A percentile compares a stretch with the other conserved stretches of the same genome.
Evolutionary conservation across 2,113 vertebrate genomes (phyloP).

Genomic region (Lamprologus tigripictilis): DNA sequence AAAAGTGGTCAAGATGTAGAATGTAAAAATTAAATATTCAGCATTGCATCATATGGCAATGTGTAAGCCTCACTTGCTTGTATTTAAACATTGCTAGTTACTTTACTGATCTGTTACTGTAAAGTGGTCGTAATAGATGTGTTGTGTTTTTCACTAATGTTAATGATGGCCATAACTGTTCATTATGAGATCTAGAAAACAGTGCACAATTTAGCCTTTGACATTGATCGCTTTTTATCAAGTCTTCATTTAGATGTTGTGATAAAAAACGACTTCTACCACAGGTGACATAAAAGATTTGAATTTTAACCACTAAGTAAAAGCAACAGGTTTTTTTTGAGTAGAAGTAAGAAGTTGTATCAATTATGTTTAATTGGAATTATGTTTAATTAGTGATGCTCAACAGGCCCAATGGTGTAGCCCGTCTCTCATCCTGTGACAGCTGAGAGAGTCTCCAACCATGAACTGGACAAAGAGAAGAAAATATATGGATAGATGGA

Average conservation of each 20-base stretch:
- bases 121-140: background rate
- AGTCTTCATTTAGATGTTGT: background rate
- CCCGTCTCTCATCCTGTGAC: background rate
- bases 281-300: background rate
- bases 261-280: background rate
- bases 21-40: background rate
- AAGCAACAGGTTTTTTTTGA: background rate
- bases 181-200: background rate
- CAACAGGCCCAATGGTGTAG: background rate
- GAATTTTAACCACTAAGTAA: background rate
- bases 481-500: background rate
- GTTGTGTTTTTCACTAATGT: background rate
- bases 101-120: background rate
- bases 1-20: background rate
- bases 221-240: background rate
- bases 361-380: background rate
- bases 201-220: accelerated
- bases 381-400: background rate
- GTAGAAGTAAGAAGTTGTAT: background rate
- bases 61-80: background rate
- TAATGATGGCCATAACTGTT: background rate
- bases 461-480: background rate
- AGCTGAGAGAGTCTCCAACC: background rate
- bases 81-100: background rate
- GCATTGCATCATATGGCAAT: accelerated